These are phyloP conservation scores for Lithobates sylvaticus DNA, from an alignment of 2,797 vertebrate genomes.

Conservation along the genomic window DNA sequence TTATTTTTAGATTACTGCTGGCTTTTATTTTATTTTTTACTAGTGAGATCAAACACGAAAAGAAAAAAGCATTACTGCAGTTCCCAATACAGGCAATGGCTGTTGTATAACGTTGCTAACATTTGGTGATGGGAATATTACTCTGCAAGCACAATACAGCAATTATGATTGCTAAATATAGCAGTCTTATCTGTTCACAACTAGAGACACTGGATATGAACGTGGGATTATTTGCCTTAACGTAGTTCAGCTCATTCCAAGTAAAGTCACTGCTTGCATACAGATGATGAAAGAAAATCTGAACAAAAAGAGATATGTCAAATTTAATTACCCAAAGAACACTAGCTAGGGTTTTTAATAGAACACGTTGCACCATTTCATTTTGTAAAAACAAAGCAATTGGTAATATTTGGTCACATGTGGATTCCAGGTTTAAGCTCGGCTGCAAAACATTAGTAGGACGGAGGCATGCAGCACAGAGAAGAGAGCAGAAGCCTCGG, in stretches of 20 bases:
- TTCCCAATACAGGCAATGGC: conserved; percentile 62
- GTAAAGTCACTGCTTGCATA: conserved; percentile 4
- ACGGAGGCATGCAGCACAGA: conserved; percentile 15
- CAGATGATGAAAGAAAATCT: conserved; percentile 27
- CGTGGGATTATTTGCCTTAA: conserved; percentile 21
- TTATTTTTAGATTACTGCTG: conserved; percentile 70
- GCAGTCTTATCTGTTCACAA: conserved; percentile 42
- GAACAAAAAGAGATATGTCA: conserved; percentile 21
- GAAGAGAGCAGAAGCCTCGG: conserved; percentile 26
- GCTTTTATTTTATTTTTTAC: conserved; percentile 67
- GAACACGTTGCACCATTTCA: background rate
- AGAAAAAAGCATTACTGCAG: conserved; percentile 64
- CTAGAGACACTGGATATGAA: background rate
- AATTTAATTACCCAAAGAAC: conserved; percentile 1
- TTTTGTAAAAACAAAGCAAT: background rate
- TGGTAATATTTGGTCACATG: conserved; percentile 23
- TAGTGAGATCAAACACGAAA: conserved; percentile 65
- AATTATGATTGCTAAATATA: conserved; percentile 51
- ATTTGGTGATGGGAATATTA: conserved; percentile 28
- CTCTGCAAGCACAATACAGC: conserved; percentile 45
- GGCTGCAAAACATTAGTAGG: background rate
- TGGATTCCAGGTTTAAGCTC: conserved; percentile 4
- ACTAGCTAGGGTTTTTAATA: conserved; percentile 11
- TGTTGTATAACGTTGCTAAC: conserved; percentile 64
- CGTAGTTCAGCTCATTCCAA: background rate